Percentiles rank a stretch among this genome's conserved stretches.
These are phyloP conservation scores for Saccostrea cuccullata DNA, from an alignment of 1,140 invertebrate species.

Conservation along the genomic window DNA sequence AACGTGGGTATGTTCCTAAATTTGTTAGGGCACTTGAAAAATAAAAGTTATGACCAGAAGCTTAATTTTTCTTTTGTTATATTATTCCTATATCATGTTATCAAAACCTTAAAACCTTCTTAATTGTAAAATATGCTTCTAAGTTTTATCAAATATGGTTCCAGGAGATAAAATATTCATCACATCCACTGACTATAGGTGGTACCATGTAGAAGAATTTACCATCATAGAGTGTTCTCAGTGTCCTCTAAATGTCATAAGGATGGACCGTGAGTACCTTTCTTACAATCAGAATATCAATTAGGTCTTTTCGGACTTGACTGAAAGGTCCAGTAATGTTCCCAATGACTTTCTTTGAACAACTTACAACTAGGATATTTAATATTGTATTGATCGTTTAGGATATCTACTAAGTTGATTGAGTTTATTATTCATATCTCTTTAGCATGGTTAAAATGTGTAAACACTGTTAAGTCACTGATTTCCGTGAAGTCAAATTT, in stretches of 20 bases:
- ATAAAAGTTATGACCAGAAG: no score
- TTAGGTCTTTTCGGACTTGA: no score
- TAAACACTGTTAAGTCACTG: no score
- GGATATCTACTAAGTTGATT: no score
- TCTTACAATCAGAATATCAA: neutral
- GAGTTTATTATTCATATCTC: no score
- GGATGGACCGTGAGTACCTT: constrained; percentile 25
- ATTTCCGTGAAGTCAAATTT: no score
- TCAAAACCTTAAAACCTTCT: neutral
- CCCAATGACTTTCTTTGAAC: no score
- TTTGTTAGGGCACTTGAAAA: neutral
- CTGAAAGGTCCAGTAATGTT: no score
- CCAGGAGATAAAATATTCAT: constrained; percentile 39
- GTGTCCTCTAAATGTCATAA: constrained; percentile 32
- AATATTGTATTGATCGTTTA: no score
- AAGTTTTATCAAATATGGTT: neutral
- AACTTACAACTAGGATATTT: no score
- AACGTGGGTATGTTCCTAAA: neutral
- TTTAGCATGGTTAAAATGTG: no score
- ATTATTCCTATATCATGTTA: neutral
- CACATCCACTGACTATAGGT: constrained; percentile 42
- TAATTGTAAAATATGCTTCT: no score
- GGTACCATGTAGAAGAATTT: constrained; percentile 27
- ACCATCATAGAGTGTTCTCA: constrained; percentile 34
- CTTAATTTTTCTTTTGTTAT: neutral